Percentiles rank a stretch among this genome's conserved stretches.
These are phyloP conservation scores for Petaurus breviceps DNA, from an alignment of 2,113 vertebrate species.

Conservation along the genomic window DNA sequence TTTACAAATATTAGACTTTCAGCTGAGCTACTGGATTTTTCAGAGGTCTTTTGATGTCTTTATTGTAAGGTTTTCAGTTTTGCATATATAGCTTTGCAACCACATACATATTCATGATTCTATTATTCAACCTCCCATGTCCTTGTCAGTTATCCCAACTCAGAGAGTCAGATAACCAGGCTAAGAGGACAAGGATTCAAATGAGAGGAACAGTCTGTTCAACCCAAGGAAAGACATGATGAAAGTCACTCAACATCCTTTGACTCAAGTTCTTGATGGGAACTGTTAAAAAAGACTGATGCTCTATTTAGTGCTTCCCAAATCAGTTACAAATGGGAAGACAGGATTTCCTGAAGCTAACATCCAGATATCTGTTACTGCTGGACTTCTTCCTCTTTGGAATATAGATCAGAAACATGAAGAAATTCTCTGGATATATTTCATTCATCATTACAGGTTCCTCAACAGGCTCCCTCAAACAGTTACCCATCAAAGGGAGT, in stretches of 20 bases:
- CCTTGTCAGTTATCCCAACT: not conserved
- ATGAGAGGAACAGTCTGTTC: too few relatives aligned
- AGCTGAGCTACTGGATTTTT: not conserved
- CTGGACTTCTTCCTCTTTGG: slow-evolving; percentile 49
- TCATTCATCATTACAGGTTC: slow-evolving; percentile 44
- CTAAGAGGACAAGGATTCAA: slow-evolving; percentile 34
- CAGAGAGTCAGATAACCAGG: slow-evolving; percentile 31
- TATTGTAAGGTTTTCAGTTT: slow-evolving; percentile 52
- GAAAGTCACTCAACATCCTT: slow-evolving; percentile 6
- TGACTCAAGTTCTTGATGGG: not conserved
- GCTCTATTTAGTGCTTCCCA: slow-evolving; percentile 38
- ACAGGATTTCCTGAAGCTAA: not conserved
- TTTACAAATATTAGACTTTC: slow-evolving; percentile 50
- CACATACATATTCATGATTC: not conserved
- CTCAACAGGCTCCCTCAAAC: not conserved
- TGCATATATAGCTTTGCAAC: not conserved
- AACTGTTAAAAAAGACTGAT: slow-evolving; percentile 4
- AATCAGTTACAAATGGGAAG: slow-evolving; percentile 9
- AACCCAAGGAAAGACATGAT: not conserved
- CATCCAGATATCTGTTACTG: slow-evolving; percentile 16
- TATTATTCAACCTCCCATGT: not conserved
- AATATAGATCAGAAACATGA: slow-evolving; percentile 40
- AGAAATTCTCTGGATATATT: slow-evolving; percentile 44
- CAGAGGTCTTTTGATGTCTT: slow-evolving; percentile 48
- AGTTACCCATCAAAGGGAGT: slow-evolving; percentile 17